These are phyloP conservation scores for Heterocephalus glaber DNA, from an alignment of 2,113 vertebrate species.

Conservation along the genomic window DNA sequence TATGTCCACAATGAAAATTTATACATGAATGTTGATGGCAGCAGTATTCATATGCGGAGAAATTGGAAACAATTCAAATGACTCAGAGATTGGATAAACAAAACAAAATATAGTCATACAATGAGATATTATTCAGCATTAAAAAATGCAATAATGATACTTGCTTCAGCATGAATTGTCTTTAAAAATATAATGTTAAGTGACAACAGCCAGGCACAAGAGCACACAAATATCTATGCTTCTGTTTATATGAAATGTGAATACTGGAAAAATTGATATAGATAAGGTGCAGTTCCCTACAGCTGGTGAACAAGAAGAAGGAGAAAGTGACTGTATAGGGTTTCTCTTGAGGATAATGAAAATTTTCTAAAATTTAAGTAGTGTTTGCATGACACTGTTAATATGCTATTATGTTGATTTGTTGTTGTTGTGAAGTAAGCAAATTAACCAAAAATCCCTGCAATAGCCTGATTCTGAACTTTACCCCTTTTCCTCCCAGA, in stretches of 20 bases:
- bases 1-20: not conserved
- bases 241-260: not conserved
- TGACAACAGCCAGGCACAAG: not conserved
- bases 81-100: not conserved
- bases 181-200: not conserved
- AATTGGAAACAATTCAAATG: not conserved
- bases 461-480: too few relatives aligned
- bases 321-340: not conserved
- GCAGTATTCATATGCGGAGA: not conserved
- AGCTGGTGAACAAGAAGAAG: not conserved
- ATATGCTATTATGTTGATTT: not conserved
- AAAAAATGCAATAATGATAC: not conserved
- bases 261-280: not conserved
- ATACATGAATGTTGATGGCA: not conserved
- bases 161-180: not conserved
- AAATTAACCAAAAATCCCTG: too few relatives aligned
- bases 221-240: not conserved
- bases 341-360: not conserved
- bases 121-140: not conserved
- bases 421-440: too few relatives aligned
- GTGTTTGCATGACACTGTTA: too few relatives aligned
- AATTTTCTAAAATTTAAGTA: not conserved
- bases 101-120: not conserved
- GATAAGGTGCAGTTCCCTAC: too few relatives aligned
- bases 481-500: too few relatives aligned